Evolutionary conservation across 53 echinoderm and acorn worm genomes (phyloP), one percentile per base, ranked within the genome.

Genomic region (Luidia sarsii): DNA sequence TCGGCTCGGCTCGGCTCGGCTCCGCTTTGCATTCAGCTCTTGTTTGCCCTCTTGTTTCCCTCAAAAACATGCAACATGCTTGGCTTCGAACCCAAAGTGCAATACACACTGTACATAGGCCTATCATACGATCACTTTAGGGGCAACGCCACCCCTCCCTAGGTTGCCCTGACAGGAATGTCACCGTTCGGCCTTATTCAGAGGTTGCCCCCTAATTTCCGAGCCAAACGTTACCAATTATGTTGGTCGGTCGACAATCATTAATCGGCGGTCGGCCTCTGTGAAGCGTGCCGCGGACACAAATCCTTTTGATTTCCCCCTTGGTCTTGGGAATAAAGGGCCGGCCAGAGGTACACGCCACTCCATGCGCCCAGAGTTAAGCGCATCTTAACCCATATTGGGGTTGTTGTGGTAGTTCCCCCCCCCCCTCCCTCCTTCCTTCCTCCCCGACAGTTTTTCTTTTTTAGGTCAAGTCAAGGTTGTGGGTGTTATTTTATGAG

Each of bases 391-490:
- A 77, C 77, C 75, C 31, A 61, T 61, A 31, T 74, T 77, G n/a
- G n/a, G n/a, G n/a, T 77, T 33, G 52, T 32, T 32, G 32, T 61
- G 77, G 77, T 60, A 57, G 43, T 77, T 52, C 39, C 50, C 57
- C n/a, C n/a, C n/a, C n/a, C n/a, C n/a, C n/a, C n/a, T n/a, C n/a
- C n/a, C n/a, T n/a, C n/a, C n/a, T n/a, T n/a, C n/a, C n/a, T n/a
- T n/a, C n/a, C n/a, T n/a, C n/a, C n/a, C n/a, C n/a, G n/a, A n/a
- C n/a, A n/a, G n/a, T n/a, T 77, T 41, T 24, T 61, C 59, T 60
- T 77, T 74, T 77, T 20, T 77, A 32, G 77, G 77, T 77, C 61
- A 60, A 46, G 77, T 77, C 77, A 77, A 77, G 77, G 77, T 61
- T 61, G 61, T 20, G 33, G 52, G 61, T 77, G 77, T 61, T 46